These are phyloP conservation scores for Chloebia gouldiae DNA, from an alignment of 2,113 vertebrate species.

Conservation along the genomic window DNA sequence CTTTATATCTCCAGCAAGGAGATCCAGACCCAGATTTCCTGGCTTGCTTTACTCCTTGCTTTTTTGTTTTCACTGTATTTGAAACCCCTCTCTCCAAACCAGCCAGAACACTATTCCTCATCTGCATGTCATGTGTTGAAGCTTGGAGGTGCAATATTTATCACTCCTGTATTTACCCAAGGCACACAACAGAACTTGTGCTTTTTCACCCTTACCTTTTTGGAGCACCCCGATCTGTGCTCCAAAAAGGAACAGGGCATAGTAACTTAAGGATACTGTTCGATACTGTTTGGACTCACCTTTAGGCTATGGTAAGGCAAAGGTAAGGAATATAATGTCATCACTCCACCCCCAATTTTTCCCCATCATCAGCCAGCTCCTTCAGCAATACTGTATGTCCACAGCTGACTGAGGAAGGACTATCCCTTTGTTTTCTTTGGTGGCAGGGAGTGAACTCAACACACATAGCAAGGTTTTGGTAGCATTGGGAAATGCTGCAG, in stretches of 20 bases:
- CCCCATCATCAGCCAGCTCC: background rate
- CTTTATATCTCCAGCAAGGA: rapidly evolving
- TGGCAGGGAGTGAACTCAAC: background rate
- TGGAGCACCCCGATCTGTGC: background rate
- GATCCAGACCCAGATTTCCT: background rate
- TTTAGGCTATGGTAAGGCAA: background rate
- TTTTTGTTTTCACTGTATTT: background rate
- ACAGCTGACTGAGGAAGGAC: background rate
- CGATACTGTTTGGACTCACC: background rate
- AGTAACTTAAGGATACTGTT: background rate
- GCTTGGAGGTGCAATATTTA: background rate
- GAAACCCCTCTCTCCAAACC: background rate
- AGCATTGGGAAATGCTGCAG: background rate
- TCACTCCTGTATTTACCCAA: background rate
- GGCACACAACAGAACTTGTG: background rate
- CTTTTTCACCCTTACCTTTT: background rate
- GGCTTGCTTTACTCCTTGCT: background rate
- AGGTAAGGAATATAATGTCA: background rate
- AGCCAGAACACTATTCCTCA: background rate
- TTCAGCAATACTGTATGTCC: background rate
- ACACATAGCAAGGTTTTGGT: background rate
- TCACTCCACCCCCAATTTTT: rapidly evolving
- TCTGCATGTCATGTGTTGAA: background rate
- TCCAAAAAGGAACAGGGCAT: background rate
- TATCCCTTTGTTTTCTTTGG: background rate